These are phyloP conservation scores for Limenitis camilla DNA, from an alignment of 2,888 invertebrate species.

Conservation along the genomic window DNA sequence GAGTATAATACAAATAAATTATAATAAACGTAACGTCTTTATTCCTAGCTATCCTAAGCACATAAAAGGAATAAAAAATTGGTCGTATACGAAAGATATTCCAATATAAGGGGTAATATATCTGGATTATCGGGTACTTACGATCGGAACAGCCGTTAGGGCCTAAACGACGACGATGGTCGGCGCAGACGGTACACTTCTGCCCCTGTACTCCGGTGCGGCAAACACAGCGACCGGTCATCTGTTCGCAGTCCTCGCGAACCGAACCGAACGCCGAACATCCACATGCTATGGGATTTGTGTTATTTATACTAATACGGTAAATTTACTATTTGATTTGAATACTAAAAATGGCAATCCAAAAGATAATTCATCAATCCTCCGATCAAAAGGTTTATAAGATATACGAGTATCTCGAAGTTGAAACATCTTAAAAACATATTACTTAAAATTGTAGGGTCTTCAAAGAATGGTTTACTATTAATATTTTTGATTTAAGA, in stretches of 20 bases:
- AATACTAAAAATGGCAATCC: too few relatives aligned
- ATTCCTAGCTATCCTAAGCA: slow-evolving; percentile 7
- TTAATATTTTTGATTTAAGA: too few relatives aligned
- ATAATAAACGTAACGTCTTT: slow-evolving; percentile 15
- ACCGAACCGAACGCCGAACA: slow-evolving; percentile 92
- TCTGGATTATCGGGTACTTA: slow-evolving; percentile 39
- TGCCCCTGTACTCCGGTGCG: slow-evolving; percentile 87
- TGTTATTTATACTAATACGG: neutral
- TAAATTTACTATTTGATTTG: too few relatives aligned
- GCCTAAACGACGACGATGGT: slow-evolving; percentile 83
- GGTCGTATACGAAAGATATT: slow-evolving; percentile 12
- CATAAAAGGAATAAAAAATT: slow-evolving; percentile 15
- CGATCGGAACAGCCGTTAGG: slow-evolving; percentile 69
- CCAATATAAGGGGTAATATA: slow-evolving; percentile 22
- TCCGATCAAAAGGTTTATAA: too few relatives aligned
- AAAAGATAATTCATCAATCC: too few relatives aligned
- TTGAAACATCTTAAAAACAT: too few relatives aligned
- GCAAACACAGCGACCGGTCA: slow-evolving; percentile 93
- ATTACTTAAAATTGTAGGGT: too few relatives aligned
- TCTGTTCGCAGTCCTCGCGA: slow-evolving; percentile 93
- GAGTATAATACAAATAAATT: slow-evolving; percentile 5
- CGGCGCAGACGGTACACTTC: slow-evolving; percentile 88
- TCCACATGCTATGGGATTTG: slow-evolving; percentile 80
- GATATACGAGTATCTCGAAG: too few relatives aligned
- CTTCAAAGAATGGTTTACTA: too few relatives aligned